Evolutionary conservation across 2,888 invertebrate species (phyloP), one percentile per base, ranked within the genome.

Genomic region (Halictus quadricinctus): DNA sequence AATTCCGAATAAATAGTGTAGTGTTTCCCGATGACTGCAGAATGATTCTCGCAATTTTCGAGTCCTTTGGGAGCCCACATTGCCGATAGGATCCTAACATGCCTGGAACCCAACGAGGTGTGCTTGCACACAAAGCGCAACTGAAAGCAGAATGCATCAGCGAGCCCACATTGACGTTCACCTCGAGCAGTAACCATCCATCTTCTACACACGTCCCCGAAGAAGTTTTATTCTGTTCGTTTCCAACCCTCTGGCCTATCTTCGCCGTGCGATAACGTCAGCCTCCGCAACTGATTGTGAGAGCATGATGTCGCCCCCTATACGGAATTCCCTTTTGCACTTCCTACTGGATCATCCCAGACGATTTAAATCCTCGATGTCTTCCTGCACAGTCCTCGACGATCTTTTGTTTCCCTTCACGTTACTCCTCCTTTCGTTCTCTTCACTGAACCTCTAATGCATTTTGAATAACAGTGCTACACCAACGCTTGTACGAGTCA

Each of bases 191-290:
- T 86, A 90, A 89, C 91, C 91, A 93, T 93, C 92, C 92, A 91
- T 93, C 93, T 92, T 91, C 81, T 64, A 85, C 89, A 83, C 88
- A 85, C 87, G 87, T 84, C 89, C 81, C 88, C 73, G 85, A 88
- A 86, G 88, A 91, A 90, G 85, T 92, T 92, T 92, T 91, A 91
- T 90, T 90, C 90, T 85, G 84, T 82, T 85, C 89, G 88, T 90
- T 89, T 76, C 81, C 79, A 75, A 84, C 86, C 83, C 84, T 85
- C 88, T 66, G 82, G 81, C 83, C 87, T 80, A 83, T 85, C 90
- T 87, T 88, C 87, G 76, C 80, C 81, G 73, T 81, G 80, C 88
- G 89, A 90, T 90, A 90, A 90, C 85, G 89, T 86, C 83, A 79
- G 76, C 83, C 87, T 88, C 79, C 83, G 84, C 83, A 88, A 87